Evolutionary conservation across 2,888 invertebrate species (phyloP).

Genomic region (Laothoe populi): DNA sequence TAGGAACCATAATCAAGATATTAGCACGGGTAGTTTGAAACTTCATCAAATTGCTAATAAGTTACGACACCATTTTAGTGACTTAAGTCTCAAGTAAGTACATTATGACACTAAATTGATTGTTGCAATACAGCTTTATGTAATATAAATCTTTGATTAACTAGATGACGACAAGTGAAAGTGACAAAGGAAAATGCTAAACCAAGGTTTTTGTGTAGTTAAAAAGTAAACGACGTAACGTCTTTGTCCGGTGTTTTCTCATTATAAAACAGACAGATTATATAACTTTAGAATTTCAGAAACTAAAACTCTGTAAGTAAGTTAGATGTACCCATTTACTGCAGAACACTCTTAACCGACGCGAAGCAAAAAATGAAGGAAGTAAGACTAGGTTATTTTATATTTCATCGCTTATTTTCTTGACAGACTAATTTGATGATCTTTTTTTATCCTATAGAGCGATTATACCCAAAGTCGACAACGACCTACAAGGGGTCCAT

Average conservation of each 20-base stretch:
- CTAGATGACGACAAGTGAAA: slow-evolving; percentile 19
- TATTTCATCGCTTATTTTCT: too few relatives aligned
- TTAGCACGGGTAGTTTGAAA: slow-evolving; percentile 32
- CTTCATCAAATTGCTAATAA: slow-evolving; percentile 40
- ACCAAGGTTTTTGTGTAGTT: background rate
- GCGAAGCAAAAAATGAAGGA: too few relatives aligned
- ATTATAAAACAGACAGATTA: background rate
- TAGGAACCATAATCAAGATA: too few relatives aligned
- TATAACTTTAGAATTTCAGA: background rate
- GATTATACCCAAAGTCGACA: too few relatives aligned
- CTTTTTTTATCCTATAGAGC: too few relatives aligned
- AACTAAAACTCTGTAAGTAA: background rate
- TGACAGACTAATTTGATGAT: too few relatives aligned
- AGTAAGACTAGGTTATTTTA: too few relatives aligned
- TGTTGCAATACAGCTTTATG: slow-evolving; percentile 13
- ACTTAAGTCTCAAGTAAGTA: slow-evolving; percentile 26
- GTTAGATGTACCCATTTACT: too few relatives aligned
- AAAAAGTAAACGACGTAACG: slow-evolving; percentile 2
- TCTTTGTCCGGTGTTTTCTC: background rate
- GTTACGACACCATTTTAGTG: slow-evolving; percentile 30
- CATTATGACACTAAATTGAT: slow-evolving; percentile 30
- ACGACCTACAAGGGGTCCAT: too few relatives aligned
- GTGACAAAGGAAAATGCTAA: slow-evolving; percentile 11
- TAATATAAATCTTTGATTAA: slow-evolving; percentile 14
- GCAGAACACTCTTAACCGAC: too few relatives aligned